These are phyloP conservation scores for Tuta absoluta DNA, from an alignment of 2,888 invertebrate genomes.

Conservation along the genomic window DNA sequence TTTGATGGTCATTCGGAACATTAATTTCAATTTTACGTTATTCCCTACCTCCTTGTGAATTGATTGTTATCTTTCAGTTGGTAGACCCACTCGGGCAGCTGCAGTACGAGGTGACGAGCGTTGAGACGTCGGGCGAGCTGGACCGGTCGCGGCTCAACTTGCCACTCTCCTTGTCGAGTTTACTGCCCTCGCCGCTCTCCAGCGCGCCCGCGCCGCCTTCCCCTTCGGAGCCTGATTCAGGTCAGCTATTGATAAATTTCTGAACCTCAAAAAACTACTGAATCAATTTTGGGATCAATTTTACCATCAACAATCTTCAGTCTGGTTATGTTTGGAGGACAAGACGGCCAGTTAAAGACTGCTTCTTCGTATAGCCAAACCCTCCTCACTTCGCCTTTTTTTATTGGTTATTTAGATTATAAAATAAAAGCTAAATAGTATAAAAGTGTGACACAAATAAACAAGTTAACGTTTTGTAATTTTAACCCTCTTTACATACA, in stretches of 20 bases:
- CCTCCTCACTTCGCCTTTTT: no score
- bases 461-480: no score
- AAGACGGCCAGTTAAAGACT: no score
- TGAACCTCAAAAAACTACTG: no score
- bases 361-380: no score
- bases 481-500: no score
- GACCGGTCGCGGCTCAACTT: constrained; percentile 87
- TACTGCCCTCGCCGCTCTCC: constrained; percentile 87
- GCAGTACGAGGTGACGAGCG: constrained; percentile 87
- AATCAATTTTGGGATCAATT: not conserved
- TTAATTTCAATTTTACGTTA: not conserved
- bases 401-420: no score
- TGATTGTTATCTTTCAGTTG: constrained; percentile 64
- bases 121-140: constrained; percentile 90
- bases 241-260: no score
- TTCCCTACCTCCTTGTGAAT: not conserved
- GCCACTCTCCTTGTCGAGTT: constrained; percentile 86
- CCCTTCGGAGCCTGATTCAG: constrained; percentile 88
- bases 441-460: no score
- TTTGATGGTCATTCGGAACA: no score
- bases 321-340: no score
- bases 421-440: no score
- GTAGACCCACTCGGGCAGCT: constrained; percentile 82
- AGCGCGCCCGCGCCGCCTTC: constrained; percentile 88
- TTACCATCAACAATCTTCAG: not conserved